Base-by-base conservation (phyloP, 1,140 invertebrate genomes). In the Hyles vespertilio region DNA sequence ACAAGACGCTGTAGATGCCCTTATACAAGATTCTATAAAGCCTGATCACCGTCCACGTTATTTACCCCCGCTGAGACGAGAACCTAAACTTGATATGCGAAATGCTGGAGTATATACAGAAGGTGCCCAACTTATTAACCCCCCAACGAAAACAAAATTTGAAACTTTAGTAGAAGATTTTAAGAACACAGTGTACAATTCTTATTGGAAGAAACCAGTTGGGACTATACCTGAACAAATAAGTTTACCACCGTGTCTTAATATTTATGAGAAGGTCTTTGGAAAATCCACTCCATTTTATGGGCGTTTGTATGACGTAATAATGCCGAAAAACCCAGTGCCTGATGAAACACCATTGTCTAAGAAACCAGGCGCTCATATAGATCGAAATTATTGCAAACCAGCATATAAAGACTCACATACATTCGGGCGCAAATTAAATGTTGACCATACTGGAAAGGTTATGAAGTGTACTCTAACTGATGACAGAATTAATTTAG, bases 171-270 rank as follows among this genome's bases (percentile, higher is more conserved):
- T 82, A 47, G 65, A 70, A 32, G 86, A 90, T 54, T 61, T 90
- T 8, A 81, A 79, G 65, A 78, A 85, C 56, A 87, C 89, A 1
- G 56, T 68, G 5, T 89, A 87, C 63, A 54, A 56, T 8, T 85
- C 81, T 10, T 87, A 81, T 48, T 90, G 89, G 89, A 79, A 80
- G 44, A 74, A 78, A 58, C 49, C 64, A 44, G 12, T 87, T n/a
- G 89, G 89, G 2, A 73, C 70, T 65, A 11, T 60, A 22, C 65
- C 69, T 9, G 87, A 90, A 77, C 66, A 68, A 22, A 59, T 62
- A 32, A 74, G 79, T n/a, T 74, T 90, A 40, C 87, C 87, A n/a
- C 51, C 58, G 45, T 79, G 80, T 59, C 74, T 84, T 59, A 69
- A 84, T 59, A 54, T 67, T 10, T 36, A 65, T 44, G 58, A 60